Base-by-base conservation (phyloP, 2,888 invertebrate genomes). In the Spilarctia lutea region DNA sequence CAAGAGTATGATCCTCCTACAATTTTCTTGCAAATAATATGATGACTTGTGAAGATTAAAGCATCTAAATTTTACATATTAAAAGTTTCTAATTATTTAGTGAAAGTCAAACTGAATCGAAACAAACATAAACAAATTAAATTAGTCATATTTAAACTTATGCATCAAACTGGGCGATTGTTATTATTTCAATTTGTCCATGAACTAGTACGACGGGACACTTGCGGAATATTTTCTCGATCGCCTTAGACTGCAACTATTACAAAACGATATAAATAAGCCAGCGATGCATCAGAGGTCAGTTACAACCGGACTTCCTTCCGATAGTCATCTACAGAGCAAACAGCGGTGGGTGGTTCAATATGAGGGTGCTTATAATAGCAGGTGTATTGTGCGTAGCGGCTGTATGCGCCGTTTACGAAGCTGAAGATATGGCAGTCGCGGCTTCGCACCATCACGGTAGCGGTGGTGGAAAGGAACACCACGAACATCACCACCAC, bases 401-500 rank as follows among this genome's bases (percentile, higher is more conserved):
- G 85, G 94, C 92, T 71, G 80, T 91, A 56, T 93, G 94, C 86
- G 81, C 87, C 83, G 94, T 91, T 60, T 83, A 87, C 71, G 91
- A 88, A 77, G 89, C 87, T 70, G 88, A 87, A 56, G 87, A 96
- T 85, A 94, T 92, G 76, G 96, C 95, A 42, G 93, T 96, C 77
- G 96, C 96, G 27, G 96, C 96, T 60, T 96, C 96, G 20, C 93
- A 94, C 85, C 94, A 95, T 81, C 94, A 93, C 84, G 96, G 96
- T 8, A 48, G 86, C 95, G 96, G 73, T 39, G 97, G 97, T 60
- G 97, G 97, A 1, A 96, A 97, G 79, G 96, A 97, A 65, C 97
- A 97, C 85, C 97, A 97, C 81, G 96, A 91, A 0, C 96, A 97
- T 79, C 97, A 97, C 83, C 97, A 97, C 87, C 96, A 97, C 82